phyloP scores from a whole-genome alignment of 1,140 invertebrate genomes.

The Pogonomyrmex californicus region DNA sequence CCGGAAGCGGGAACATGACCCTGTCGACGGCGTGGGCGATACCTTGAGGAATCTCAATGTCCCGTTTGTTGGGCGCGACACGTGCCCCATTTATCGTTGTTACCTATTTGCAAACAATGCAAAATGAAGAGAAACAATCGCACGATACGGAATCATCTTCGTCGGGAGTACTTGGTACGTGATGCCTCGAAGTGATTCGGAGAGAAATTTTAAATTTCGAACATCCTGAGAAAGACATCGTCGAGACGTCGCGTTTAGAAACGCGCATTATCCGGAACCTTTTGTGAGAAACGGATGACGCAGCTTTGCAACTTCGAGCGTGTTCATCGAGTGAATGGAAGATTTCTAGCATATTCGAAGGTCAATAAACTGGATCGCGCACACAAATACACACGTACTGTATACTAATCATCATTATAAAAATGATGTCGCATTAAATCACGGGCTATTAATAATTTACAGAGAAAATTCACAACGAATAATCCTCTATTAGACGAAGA shows the following conservation, averaged over 20 bases:
- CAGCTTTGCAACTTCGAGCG: not conserved
- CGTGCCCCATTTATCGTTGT: slow-evolving; percentile 94
- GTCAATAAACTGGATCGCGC: slow-evolving; percentile 56
- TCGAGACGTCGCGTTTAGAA: not conserved
- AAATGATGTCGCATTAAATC: slow-evolving; percentile 11
- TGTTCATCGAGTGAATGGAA: slow-evolving; percentile 44
- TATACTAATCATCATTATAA: not conserved
- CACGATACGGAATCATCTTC: not conserved
- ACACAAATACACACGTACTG: not conserved
- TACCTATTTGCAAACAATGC: slow-evolving; percentile 86
- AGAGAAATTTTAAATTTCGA: not conserved
- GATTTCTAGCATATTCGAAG: slow-evolving; percentile 50
- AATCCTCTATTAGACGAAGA: not conserved
- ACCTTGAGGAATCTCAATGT: slow-evolving; percentile 94
- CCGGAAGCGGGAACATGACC: slow-evolving; percentile 95
- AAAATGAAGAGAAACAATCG: not conserved
- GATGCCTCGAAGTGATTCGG: not conserved
- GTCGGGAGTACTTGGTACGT: not conserved
- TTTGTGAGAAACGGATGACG: slow-evolving; percentile 12
- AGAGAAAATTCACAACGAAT: not conserved
- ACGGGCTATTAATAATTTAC: not conserved
- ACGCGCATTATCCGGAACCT: not conserved
- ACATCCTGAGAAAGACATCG: not conserved
- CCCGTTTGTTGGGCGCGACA: slow-evolving; percentile 92
- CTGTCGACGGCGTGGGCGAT: slow-evolving; percentile 95